Conservation (phyloP, 1,140 invertebrate genomes). For the Onthophagus taurus region DNA sequence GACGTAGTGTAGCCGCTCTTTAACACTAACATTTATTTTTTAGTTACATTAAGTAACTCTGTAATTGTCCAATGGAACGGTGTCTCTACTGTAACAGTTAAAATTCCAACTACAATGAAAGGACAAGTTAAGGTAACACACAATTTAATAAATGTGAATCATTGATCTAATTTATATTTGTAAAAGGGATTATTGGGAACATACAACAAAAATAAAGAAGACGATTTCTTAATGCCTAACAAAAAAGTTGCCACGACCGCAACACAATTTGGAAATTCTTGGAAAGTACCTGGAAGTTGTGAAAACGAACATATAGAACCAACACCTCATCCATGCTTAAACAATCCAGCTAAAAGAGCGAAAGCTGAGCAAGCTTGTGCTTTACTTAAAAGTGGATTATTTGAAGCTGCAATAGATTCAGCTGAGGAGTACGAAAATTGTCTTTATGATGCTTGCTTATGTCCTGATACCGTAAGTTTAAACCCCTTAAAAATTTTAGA, state of each 20-base stretch:
- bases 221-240: not conserved
- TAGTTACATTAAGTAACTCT: not conserved
- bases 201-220: not conserved
- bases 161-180: not conserved
- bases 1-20: no score
- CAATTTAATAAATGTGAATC: not conserved
- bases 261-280: not conserved
- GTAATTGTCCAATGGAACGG: not conserved
- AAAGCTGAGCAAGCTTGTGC: not conserved
- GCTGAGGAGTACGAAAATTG: not conserved
- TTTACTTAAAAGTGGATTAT: not conserved
- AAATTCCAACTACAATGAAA: not conserved
- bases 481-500: not conserved
- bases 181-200: not conserved
- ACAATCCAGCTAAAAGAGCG: not conserved
- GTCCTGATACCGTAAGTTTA: not conserved
- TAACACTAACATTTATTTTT: no score
- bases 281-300: not conserved
- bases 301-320: not conserved
- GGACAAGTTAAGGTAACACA: slow-evolving; percentile 3
- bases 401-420: not conserved
- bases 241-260: not conserved
- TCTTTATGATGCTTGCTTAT: not conserved
- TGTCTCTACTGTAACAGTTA: not conserved
- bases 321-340: not conserved